Evolutionary conservation across 2,797 vertebrate species (phyloP).

Genomic region (Sebastes elongatus): DNA sequence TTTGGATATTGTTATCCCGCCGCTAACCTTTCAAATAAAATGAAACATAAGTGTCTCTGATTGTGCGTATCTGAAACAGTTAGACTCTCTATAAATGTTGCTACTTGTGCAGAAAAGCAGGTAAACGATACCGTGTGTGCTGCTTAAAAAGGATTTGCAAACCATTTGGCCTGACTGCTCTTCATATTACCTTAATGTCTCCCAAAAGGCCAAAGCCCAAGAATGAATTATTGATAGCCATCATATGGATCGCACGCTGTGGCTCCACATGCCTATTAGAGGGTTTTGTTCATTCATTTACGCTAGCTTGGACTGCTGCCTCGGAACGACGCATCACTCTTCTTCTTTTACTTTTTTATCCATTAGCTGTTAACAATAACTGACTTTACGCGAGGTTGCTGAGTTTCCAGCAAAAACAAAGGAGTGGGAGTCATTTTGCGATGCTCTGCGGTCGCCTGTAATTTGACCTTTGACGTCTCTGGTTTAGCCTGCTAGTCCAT

Average conservation of each 20-base stretch:
- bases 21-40: conserved; percentile 63
- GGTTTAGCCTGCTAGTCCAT: conserved; percentile 62
- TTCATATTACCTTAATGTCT: conserved; percentile 84
- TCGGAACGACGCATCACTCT: conserved; percentile 68
- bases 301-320: conserved; percentile 77
- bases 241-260: conserved; percentile 80
- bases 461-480: conserved; percentile 89
- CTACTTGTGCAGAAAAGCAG: conserved; percentile 74
- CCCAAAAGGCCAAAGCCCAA: conserved; percentile 81
- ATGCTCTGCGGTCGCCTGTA: conserved; percentile 78
- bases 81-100: conserved; percentile 66
- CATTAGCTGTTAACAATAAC: conserved; percentile 80
- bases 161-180: conserved; percentile 82
- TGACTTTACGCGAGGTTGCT: conserved; percentile 58
- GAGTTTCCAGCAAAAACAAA: conserved; percentile 66
- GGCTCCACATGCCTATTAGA: conserved; percentile 82
- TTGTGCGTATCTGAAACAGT: conserved; percentile 69
- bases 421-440: conserved; percentile 39
- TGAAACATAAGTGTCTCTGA: conserved; percentile 63
- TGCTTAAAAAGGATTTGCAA: conserved; percentile 80
- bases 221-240: conserved; percentile 84
- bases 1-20: conserved; percentile 31
- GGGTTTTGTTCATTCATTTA: conserved; percentile 81
- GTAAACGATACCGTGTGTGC: conserved; percentile 75
- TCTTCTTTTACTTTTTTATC: conserved; percentile 77